phyloP scores from a whole-genome alignment of 1,140 invertebrate species.

The Colletes gigas region DNA sequence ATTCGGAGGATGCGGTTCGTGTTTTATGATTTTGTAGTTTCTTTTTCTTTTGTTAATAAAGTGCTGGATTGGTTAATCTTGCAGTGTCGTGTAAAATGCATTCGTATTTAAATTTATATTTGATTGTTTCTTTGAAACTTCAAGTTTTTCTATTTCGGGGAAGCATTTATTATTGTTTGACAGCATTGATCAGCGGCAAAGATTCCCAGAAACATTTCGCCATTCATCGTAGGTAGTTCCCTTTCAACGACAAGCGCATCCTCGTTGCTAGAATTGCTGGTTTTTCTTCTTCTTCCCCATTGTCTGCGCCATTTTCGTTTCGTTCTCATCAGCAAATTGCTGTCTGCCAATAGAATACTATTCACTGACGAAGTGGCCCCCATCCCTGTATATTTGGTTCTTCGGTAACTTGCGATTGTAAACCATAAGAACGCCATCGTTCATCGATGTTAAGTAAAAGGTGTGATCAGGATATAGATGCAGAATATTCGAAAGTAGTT shows the following conservation, averaged over 20 bases:
- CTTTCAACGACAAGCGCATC: conserved; percentile 19
- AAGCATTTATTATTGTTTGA: background rate
- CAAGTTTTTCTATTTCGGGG: background rate
- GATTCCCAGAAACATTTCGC: background rate
- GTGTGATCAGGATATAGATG: no score
- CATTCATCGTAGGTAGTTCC: background rate
- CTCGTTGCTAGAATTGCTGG: conserved; percentile 16
- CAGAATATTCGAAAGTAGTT: no score
- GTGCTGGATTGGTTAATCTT: no score
- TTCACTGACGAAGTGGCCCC: background rate
- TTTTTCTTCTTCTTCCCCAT: conserved; percentile 14
- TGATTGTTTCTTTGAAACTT: background rate
- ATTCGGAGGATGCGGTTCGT: background rate
- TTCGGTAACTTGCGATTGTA: background rate
- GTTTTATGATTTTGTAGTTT: background rate
- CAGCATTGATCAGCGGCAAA: background rate
- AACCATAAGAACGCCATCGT: background rate
- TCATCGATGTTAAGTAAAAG: no score
- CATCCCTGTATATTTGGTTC: background rate
- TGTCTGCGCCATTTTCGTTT: conserved; percentile 13
- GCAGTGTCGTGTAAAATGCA: no score
- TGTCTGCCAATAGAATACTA: conserved; percentile 15
- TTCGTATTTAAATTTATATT: no score
- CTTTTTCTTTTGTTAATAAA: conserved; percentile 22
- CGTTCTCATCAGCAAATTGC: conserved; percentile 42